These are phyloP conservation scores for Emys orbicularis DNA, from an alignment of 2,797 vertebrate genomes.

Conservation along the genomic window DNA sequence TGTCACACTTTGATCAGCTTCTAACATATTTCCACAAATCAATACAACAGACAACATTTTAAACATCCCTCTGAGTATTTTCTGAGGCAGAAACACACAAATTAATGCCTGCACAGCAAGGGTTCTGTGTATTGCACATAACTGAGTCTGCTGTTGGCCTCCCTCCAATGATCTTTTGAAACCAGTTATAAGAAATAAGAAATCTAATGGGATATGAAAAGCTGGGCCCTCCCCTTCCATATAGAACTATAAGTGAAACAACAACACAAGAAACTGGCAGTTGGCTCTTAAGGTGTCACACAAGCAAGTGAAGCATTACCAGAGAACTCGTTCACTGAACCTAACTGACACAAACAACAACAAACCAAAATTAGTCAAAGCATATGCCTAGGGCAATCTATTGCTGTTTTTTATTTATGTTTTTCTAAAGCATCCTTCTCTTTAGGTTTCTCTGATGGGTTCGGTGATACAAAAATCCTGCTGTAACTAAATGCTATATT, in stretches of 20 bases:
- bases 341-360: slow-evolving; percentile 56
- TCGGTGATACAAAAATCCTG: accelerated
- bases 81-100: slow-evolving; percentile 65
- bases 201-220: slow-evolving; percentile 37
- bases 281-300: slow-evolving; percentile 40
- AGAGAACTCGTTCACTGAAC: slow-evolving; percentile 50
- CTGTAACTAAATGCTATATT: not conserved
- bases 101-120: slow-evolving; percentile 15
- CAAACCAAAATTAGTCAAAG: slow-evolving; percentile 63
- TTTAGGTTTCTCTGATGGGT: slow-evolving; percentile 25
- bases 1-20: slow-evolving; percentile 13
- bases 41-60: slow-evolving; percentile 35
- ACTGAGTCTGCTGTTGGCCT: not conserved
- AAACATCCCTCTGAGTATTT: slow-evolving; percentile 41
- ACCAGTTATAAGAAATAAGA: not conserved
- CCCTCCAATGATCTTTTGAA: slow-evolving; percentile 31
- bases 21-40: slow-evolving; percentile 51
- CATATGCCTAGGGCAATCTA: slow-evolving; percentile 47
- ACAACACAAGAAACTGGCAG: slow-evolving; percentile 52
- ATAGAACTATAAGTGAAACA: slow-evolving; percentile 54
- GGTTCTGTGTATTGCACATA: not conserved
- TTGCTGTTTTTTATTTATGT: slow-evolving; percentile 45
- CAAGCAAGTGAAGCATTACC: slow-evolving; percentile 48
- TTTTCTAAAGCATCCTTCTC: slow-evolving; percentile 38
- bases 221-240: slow-evolving; percentile 35